These are phyloP conservation scores for Diplolepis rosae DNA, from an alignment of 2,888 invertebrate genomes.

Conservation along the genomic window DNA sequence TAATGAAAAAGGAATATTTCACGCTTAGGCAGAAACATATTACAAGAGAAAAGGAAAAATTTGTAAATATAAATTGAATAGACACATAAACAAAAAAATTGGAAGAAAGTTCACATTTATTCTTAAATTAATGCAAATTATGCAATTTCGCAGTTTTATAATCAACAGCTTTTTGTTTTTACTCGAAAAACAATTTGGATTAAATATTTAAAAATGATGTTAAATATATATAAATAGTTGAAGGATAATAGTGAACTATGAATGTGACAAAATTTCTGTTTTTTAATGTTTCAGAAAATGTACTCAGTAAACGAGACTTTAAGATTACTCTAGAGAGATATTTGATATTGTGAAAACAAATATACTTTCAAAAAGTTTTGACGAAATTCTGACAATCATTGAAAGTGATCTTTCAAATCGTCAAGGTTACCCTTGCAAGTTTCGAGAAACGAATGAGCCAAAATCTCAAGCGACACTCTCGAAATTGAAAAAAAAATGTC, in stretches of 20 bases:
- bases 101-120: not conserved
- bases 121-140: slow-evolving; percentile 2
- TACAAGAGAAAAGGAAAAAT: not conserved
- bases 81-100: not conserved
- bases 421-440: not conserved
- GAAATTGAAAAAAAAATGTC: slow-evolving; percentile 1
- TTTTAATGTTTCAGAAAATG: too few relatives aligned
- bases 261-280: too few relatives aligned
- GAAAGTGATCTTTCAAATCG: not conserved
- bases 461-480: not conserved
- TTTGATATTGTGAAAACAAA: too few relatives aligned
- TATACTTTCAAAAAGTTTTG: not conserved
- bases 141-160: not conserved
- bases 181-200: not conserved
- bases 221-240: too few relatives aligned
- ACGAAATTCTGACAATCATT: not conserved
- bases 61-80: too few relatives aligned
- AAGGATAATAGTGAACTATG: too few relatives aligned
- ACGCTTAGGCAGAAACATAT: not conserved
- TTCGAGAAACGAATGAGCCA: not conserved
- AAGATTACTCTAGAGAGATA: too few relatives aligned
- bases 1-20: not conserved
- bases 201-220: not conserved
- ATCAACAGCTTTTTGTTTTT: not conserved
- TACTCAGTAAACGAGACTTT: too few relatives aligned